Base-by-base conservation (phyloP, 2,113 vertebrate species). In the Oophaga pumilio region DNA sequence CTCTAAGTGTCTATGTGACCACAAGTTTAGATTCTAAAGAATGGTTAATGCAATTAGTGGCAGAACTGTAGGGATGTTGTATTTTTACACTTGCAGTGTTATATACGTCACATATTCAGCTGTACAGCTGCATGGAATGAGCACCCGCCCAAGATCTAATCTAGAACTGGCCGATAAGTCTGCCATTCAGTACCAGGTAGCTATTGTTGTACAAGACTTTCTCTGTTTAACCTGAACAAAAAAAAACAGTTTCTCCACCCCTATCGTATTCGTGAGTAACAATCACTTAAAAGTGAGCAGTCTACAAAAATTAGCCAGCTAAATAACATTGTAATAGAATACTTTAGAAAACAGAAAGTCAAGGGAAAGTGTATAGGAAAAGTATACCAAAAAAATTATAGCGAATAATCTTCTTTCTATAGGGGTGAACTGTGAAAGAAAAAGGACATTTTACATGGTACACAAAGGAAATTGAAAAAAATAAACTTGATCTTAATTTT, bases 171-270 rank as follows among this genome's bases (percentile, higher is more conserved):
- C 87, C 93, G 95, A 95, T 95, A 94, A 95, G 92, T 92, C 83
- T 89, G 90, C 80, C 20, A 0, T 84, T 87, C 89, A 6, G 95
- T 95, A 96, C 95, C 95, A 94, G 92, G 94, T 92, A 78, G 90
- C 90, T 0, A 93, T 94, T 94, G 94, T 95, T 93, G 91, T 49
- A 20, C 88, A 22, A 91, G 92, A 92, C 2, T 0, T 52, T 90
- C 24, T 68, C 88, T 95, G 91, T 95, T 96, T 95, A 90, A 93
- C 85, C 94, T 91, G 13, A 8, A 43, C 33, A 43, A 56, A 86
- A 81, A 87, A 90, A 90, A 90, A 91, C 90, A 92, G 92, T 87
- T 91, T 85, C 77, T 76, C 71, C 80, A 82, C 69, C 86, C 59
- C 13, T 14, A 24, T 28, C 24, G 28, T 62, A 62, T 10, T 28